A percentile compares a stretch with the other conserved stretches of the same genome.
Evolutionary conservation across 2,113 vertebrate species (phyloP).

Genomic region (Todiramphus saurophagus): DNA sequence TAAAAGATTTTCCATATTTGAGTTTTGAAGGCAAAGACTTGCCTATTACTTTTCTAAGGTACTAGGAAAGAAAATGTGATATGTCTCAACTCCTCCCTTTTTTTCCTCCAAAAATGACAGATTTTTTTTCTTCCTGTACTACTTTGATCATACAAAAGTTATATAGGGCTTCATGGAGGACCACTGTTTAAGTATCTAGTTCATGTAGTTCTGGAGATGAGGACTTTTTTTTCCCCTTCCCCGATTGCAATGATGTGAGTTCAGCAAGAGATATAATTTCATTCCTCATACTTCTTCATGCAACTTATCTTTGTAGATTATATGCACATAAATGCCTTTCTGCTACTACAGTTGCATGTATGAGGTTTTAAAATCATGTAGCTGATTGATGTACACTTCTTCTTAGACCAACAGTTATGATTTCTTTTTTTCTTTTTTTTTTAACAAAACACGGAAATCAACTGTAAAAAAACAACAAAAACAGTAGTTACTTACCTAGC

Average conservation of each 20-base stretch:
- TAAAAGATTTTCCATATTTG: conserved; percentile 16
- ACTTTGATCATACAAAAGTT: background rate
- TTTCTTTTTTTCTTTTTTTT: background rate
- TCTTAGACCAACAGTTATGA: background rate
- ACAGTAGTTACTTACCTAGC: background rate
- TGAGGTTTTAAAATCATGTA: background rate
- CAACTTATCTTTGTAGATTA: background rate
- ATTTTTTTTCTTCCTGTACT: background rate
- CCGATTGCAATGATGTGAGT: background rate
- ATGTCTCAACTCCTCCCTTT: background rate
- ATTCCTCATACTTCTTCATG: background rate
- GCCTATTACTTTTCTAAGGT: background rate
- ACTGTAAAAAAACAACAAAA: background rate
- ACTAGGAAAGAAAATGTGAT: background rate
- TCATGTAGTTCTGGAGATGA: background rate
- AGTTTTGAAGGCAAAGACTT: background rate
- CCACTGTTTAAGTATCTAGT: background rate
- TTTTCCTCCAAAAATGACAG: background rate
- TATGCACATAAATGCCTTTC: background rate
- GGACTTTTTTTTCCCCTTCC: background rate
- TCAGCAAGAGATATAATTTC: background rate
- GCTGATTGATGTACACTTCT: background rate
- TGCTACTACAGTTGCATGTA: background rate
- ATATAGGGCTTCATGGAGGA: background rate
- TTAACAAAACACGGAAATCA: background rate